These are phyloP conservation scores for Telmatherina bonti DNA, from an alignment of 2,797 vertebrate species.

Conservation along the genomic window DNA sequence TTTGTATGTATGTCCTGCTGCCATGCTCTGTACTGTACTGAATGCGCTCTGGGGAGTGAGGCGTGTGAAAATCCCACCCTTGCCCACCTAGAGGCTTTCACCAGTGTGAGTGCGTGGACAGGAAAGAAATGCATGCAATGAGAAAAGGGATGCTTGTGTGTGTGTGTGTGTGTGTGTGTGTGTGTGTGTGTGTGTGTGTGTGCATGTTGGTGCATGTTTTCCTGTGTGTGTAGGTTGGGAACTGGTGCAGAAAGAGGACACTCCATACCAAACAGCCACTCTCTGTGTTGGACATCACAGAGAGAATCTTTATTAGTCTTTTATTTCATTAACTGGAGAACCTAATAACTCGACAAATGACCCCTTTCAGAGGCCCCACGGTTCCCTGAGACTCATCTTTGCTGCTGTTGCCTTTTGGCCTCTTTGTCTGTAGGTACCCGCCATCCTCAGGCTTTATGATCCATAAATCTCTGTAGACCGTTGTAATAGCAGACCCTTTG, in stretches of 20 bases:
- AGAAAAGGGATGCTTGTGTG: constrained; percentile 5
- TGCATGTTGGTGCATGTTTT: constrained; percentile 2
- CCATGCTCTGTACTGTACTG: constrained; percentile 82
- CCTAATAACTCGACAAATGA: constrained; percentile 61
- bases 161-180: constrained; percentile 4
- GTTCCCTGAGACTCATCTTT: constrained; percentile 32
- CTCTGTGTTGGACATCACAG: constrained; percentile 61
- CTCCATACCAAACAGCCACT: constrained; percentile 46
- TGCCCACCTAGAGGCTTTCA: constrained; percentile 72
- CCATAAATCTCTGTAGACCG: neutral
- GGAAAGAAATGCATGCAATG: constrained; percentile 19
- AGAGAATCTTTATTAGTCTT: constrained; percentile 67
- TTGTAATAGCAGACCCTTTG: constrained; percentile 11
- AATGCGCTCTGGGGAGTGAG: constrained; percentile 76
- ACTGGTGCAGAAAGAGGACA: constrained; percentile 52
- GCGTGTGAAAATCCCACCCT: constrained; percentile 82
- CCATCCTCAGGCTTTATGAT: constrained; percentile 8
- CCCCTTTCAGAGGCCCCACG: constrained; percentile 41
- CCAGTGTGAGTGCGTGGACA: constrained; percentile 43
- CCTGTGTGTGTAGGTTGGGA: constrained; percentile 41
- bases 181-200: constrained; percentile 23
- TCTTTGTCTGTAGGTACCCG: constrained; percentile 25
- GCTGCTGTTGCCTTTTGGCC: constrained; percentile 15
- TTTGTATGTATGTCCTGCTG: constrained; percentile 74
- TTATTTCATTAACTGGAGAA: constrained; percentile 72